Evolutionary conservation across 2,888 invertebrate species (phyloP), one percentile per base, ranked within the genome.

Genomic region (Junonia oenone): DNA sequence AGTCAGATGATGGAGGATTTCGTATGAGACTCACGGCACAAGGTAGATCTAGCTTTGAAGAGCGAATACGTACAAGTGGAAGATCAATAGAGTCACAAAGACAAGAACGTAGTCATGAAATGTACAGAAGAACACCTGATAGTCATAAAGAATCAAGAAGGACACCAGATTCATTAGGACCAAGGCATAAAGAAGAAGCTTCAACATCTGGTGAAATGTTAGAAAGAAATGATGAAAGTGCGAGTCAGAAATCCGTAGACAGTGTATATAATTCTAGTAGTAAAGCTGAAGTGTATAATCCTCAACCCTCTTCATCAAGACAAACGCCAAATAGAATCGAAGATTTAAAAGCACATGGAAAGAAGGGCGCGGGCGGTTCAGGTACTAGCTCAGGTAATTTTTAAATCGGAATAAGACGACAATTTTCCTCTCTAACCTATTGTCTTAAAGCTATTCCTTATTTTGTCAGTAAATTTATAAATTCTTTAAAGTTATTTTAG

Each of bases 1-100:
- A 92, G 69, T 92, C 92, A 8, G 92, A 92, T 61, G 92, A 93
- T 61, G 93, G 93, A 2, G 93, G 93, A 0, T 93, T 93, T 65
- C 77, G 92, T 58, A 76, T 85, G 29, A 78, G 91, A 49, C 68
- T 82, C n/a, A 76, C 72, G 45, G 78, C 83, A 17, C 90, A 89
- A 68, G 76, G 80, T 0, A 77, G 83, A 63, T 79, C 84, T 0
- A 86, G 82, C 58, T 81, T 80, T 27, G 89, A 89, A 68, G 88
- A 91, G 56, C 75, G 85, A 51, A 83, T 88, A 4, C 76, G 91
- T 59, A 88, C 87, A 0, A 90, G 88, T 47, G 87, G 88, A 11
- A 68, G 89, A 53, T 89, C 88, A 9, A 68, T 72, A 55, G 90
- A 90, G 56, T 87, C 88, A 29, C 73, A 43, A 22, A 38, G 74